These are phyloP conservation scores for Rhopalosiphum maidis DNA, from an alignment of 1,140 invertebrate genomes.

Conservation along the genomic window DNA sequence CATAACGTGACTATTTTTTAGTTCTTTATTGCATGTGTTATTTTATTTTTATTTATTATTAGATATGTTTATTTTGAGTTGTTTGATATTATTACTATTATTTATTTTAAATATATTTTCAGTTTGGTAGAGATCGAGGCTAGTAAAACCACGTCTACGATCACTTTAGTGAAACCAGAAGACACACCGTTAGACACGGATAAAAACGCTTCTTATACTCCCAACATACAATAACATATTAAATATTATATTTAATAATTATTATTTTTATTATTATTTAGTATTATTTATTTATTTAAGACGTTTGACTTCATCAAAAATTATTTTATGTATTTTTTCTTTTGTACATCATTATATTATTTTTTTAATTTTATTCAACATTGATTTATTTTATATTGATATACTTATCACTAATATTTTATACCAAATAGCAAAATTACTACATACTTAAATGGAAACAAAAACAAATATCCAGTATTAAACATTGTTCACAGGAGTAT, in stretches of 20 bases:
- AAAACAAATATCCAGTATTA: conserved; percentile 57
- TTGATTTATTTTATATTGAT: conserved; percentile 38
- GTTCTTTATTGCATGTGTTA: conserved; percentile 27
- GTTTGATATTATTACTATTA: conserved; percentile 9
- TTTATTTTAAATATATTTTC: conserved; percentile 28
- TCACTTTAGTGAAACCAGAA: conserved; percentile 25
- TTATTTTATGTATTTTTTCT: conserved; percentile 24
- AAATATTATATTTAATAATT: conserved; percentile 20
- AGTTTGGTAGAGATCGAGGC: conserved; percentile 35
- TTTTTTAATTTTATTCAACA: conserved; percentile 9
- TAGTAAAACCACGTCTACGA: conserved; percentile 50
- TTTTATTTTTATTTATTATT: conserved; percentile 26
- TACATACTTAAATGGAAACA: conserved; percentile 43
- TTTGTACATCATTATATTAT: conserved; percentile 31
- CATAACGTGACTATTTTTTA: neutral
- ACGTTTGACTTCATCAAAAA: neutral
- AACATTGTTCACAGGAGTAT: conserved; percentile 75
- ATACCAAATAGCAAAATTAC: conserved; percentile 42
- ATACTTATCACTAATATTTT: conserved; percentile 20
- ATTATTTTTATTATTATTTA: conserved; percentile 44
- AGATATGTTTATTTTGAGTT: conserved; percentile 31
- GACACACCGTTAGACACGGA: conserved; percentile 42
- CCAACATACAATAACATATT: conserved; percentile 37
- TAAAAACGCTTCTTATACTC: neutral
- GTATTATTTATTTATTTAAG: conserved; percentile 41